These are phyloP conservation scores for Sarcophaga caerulescens DNA, from an alignment of 2,888 invertebrate genomes.

Conservation along the genomic window DNA sequence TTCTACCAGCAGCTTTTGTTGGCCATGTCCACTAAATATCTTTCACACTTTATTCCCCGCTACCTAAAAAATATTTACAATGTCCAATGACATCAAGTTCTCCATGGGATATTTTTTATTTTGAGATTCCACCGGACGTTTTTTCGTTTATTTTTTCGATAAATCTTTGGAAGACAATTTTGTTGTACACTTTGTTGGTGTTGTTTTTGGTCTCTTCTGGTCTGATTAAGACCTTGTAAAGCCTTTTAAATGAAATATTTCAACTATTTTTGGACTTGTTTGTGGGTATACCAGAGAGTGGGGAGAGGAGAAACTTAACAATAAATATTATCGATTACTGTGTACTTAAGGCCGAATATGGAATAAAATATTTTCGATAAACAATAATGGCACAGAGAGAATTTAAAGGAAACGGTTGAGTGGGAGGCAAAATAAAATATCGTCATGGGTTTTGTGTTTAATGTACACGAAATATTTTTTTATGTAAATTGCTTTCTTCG, in stretches of 20 bases:
- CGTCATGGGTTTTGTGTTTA: too few species aligned
- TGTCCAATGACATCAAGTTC: slow-evolving; percentile 46
- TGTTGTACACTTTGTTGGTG: background rate
- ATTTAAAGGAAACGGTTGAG: too few species aligned
- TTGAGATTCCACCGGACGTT: background rate
- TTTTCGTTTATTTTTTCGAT: slow-evolving; percentile 16
- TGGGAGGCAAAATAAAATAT: too few species aligned
- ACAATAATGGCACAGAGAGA: too few species aligned
- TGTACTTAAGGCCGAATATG: too few species aligned
- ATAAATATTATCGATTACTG: too few species aligned
- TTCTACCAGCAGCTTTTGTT: slow-evolving; percentile 15
- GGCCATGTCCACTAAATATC: slow-evolving; percentile 3
- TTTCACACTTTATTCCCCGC: too few species aligned
- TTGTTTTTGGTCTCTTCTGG: background rate
- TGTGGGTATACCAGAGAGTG: background rate
- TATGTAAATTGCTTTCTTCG: too few species aligned
- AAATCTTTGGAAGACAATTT: slow-evolving; percentile 39
- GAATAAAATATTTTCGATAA: too few species aligned
- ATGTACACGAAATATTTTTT: too few species aligned
- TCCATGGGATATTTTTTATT: slow-evolving; percentile 55
- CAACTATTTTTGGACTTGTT: slow-evolving; percentile 5
- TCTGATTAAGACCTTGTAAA: slow-evolving; percentile 29
- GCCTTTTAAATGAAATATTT: slow-evolving; percentile 39
- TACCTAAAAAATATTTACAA: slow-evolving; percentile 14
- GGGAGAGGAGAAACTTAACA: too few species aligned